Evolutionary conservation across 2,888 invertebrate species (phyloP).

Genomic region (Agrochola lychnidis): DNA sequence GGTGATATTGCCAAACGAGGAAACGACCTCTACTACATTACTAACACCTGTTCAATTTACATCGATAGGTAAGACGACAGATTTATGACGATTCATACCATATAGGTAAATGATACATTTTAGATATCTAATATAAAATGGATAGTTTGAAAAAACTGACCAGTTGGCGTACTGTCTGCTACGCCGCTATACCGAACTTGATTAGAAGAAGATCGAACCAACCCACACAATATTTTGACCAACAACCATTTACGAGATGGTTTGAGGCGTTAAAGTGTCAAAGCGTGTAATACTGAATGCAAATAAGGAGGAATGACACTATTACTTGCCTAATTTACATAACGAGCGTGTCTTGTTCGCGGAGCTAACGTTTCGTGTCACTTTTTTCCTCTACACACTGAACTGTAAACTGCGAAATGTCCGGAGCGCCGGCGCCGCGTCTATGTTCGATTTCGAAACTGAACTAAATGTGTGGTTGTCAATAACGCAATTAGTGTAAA

Average conservation of each 20-base stretch:
- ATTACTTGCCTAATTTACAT: conserved; percentile 77
- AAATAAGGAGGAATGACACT: conserved; percentile 76
- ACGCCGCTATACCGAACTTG: conserved; percentile 21
- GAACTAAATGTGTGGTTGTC: conserved; percentile 84
- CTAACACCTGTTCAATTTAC: conserved; percentile 38
- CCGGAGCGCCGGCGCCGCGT: conserved; percentile 52
- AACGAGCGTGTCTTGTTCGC: conserved; percentile 71
- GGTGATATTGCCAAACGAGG: conserved; percentile 75
- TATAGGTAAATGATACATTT: conserved; percentile 21
- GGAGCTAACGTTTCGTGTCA: conserved; percentile 41
- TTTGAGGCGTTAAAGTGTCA: conserved; percentile 66
- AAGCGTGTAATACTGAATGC: conserved; percentile 75
- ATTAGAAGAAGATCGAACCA: conserved; percentile 30
- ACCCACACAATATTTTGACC: conserved; percentile 54
- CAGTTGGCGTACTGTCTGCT: conserved; percentile 26
- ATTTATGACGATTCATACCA: conserved; percentile 31
- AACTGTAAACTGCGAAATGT: conserved; percentile 37
- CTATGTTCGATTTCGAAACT: conserved; percentile 77
- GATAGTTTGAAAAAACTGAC: conserved; percentile 23
- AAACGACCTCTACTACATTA: conserved; percentile 72
- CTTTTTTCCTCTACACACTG: conserved; percentile 36
- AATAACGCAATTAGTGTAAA: conserved; percentile 90
- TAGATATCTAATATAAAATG: conserved; percentile 19
- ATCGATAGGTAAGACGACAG: not conserved
- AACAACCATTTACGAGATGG: conserved; percentile 49